Percentiles rank a stretch among this genome's conserved stretches.
These are phyloP conservation scores for Phylloscopus trochilus DNA, from an alignment of 2,113 vertebrate genomes.

Conservation along the genomic window DNA sequence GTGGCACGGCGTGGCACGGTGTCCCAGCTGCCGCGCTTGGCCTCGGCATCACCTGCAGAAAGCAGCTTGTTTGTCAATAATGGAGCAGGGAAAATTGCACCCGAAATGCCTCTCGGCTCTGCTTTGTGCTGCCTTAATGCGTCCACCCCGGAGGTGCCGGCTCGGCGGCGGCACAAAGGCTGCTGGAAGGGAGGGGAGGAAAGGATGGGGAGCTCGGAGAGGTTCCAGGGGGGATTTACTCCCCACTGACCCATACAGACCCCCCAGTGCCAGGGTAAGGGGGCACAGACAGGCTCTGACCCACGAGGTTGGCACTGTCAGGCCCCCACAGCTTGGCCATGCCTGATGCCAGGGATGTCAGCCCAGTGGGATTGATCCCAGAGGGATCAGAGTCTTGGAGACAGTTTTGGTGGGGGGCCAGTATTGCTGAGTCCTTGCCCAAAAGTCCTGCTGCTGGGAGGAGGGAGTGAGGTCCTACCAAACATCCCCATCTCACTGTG, in stretches of 20 bases:
- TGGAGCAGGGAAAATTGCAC: conserved; percentile 64
- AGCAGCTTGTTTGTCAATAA: conserved; percentile 72
- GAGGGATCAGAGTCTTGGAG: not conserved
- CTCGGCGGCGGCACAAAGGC: not conserved
- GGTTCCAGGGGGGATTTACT: not conserved
- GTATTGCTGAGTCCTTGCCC: not conserved
- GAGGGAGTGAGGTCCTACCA: not conserved
- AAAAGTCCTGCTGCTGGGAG: not conserved
- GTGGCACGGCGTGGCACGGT: not conserved
- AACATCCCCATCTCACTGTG: not conserved
- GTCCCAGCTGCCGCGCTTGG: conserved; percentile 21
- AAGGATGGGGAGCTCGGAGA: not conserved
- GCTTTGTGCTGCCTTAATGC: conserved; percentile 58
- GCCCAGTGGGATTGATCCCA: not conserved
- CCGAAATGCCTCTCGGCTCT: conserved; percentile 40
- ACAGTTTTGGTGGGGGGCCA: not conserved
- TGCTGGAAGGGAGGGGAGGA: not conserved
- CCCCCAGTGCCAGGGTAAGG: rapidly evolving
- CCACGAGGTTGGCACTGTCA: rapidly evolving
- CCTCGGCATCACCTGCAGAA: conserved; percentile 33
- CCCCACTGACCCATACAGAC: not conserved
- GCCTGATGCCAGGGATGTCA: not conserved
- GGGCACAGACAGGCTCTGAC: not conserved
- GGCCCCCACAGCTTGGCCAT: not conserved
- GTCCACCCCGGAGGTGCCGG: not conserved